These are phyloP conservation scores for Cepaea nemoralis DNA, from an alignment of 1,140 invertebrate genomes.

Conservation along the genomic window DNA sequence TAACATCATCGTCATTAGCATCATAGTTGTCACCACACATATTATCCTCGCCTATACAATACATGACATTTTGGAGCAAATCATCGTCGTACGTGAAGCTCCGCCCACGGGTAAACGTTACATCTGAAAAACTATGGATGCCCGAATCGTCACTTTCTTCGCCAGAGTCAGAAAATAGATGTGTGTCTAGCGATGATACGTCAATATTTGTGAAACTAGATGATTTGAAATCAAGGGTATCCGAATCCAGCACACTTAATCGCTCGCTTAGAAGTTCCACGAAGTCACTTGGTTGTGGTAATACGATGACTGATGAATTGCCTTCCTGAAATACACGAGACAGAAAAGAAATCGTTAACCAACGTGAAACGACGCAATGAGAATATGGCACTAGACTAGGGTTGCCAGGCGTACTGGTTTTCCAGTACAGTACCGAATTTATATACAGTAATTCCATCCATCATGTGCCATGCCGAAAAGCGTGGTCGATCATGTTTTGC, in stretches of 20 bases:
- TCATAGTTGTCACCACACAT: not conserved
- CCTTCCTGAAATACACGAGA: not conserved
- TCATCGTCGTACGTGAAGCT: conserved; percentile 15
- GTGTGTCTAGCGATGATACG: conserved; percentile 28
- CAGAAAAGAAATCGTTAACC: not conserved
- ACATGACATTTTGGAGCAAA: not conserved
- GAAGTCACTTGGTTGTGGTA: conserved; percentile 45
- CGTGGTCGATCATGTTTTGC: too few relatives aligned
- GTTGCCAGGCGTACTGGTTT: too few relatives aligned
- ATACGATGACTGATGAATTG: conserved; percentile 44
- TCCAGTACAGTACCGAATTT: too few relatives aligned
- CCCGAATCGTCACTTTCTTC: conserved; percentile 42
- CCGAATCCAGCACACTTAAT: conserved; percentile 36
- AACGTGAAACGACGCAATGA: too few relatives aligned
- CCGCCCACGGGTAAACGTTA: not conserved
- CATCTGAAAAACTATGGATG: conserved; percentile 34
- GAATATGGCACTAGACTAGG: too few relatives aligned
- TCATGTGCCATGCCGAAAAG: too few relatives aligned
- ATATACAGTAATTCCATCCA: too few relatives aligned
- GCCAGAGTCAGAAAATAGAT: conserved; percentile 24
- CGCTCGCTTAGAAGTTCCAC: conserved; percentile 42
- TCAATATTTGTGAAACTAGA: conserved; percentile 21
- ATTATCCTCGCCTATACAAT: not conserved
- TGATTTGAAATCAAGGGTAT: conserved; percentile 23
- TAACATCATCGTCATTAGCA: not conserved